Evolutionary conservation across 92 coral and sea anemone genomes (phyloP).

Genomic region (Porites rus): DNA sequence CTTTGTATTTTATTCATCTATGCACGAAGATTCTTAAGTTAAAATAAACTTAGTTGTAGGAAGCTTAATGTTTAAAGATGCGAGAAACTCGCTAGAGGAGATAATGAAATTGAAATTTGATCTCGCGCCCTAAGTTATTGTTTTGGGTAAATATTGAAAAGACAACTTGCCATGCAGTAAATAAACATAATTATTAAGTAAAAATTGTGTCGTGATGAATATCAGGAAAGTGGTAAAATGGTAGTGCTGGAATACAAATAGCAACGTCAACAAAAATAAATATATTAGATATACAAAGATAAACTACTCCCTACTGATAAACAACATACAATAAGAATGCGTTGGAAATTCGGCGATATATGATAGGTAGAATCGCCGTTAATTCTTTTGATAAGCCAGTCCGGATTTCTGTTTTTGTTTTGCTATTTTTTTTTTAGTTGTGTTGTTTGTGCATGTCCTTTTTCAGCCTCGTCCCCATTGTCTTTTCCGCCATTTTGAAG

Average conservation of each 20-base stretch:
- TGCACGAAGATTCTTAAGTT: not conserved
- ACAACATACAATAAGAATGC: not conserved
- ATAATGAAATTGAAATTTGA: constrained; percentile 17
- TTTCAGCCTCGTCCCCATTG: too few species aligned
- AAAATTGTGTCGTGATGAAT: not conserved
- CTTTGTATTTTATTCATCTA: not conserved
- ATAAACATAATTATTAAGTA: constrained; percentile 2
- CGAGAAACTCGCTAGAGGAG: not conserved
- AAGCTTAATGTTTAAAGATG: not conserved
- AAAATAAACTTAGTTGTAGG: not conserved
- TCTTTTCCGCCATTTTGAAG: too few species aligned
- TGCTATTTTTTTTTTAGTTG: too few species aligned
- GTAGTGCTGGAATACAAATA: not conserved
- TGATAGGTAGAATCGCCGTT: too few species aligned
- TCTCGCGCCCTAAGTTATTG: not conserved
- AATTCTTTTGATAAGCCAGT: too few species aligned
- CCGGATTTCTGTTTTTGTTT: too few species aligned
- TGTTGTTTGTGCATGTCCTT: too few species aligned
- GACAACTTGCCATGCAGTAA: not conserved
- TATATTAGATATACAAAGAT: not conserved
- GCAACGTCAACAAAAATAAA: not conserved
- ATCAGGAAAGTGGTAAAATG: not conserved
- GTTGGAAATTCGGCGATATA: too few species aligned
- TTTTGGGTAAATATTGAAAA: constrained; percentile 14
- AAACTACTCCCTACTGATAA: not conserved